Evolutionary conservation across 2,888 invertebrate species (phyloP).

Genomic region (Tipula lateralis): DNA sequence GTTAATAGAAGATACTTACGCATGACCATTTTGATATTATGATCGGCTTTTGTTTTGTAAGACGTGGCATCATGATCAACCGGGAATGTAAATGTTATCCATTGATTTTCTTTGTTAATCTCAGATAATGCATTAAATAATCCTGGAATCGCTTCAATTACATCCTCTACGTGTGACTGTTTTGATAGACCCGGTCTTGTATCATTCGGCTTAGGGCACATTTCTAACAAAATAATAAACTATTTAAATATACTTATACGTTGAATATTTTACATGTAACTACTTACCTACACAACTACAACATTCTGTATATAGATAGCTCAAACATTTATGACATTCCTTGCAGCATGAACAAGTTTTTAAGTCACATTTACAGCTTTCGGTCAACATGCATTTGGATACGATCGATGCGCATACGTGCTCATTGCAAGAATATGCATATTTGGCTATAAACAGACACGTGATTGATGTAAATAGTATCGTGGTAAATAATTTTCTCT

Average conservation of each 20-base stretch:
- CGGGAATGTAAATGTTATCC: conserved; percentile 80
- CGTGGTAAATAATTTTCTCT: not conserved
- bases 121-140: conserved; percentile 78
- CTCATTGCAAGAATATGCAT: conserved; percentile 67
- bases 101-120: conserved; percentile 68
- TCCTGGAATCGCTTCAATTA: conserved; percentile 75
- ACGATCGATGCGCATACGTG: conserved; percentile 93
- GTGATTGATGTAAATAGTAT: conserved; percentile 3
- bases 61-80: conserved; percentile 66
- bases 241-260: too few relatives aligned
- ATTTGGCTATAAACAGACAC: not conserved
- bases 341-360: conserved; percentile 91
- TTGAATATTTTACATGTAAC: not conserved
- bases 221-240: conserved; percentile 56
- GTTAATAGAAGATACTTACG: conserved; percentile 59
- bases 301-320: conserved; percentile 85
- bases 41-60: conserved; percentile 61
- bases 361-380: conserved; percentile 92
- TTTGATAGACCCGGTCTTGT: conserved; percentile 67
- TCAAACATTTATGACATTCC: conserved; percentile 86
- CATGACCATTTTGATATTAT: conserved; percentile 65
- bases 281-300: conserved; percentile 94
- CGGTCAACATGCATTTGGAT: conserved; percentile 93
- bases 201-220: conserved; percentile 82
- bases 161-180: conserved; percentile 82